phyloP scores from a whole-genome alignment of 2,113 vertebrate species.

The Heterotilapia buettikoferi region DNA sequence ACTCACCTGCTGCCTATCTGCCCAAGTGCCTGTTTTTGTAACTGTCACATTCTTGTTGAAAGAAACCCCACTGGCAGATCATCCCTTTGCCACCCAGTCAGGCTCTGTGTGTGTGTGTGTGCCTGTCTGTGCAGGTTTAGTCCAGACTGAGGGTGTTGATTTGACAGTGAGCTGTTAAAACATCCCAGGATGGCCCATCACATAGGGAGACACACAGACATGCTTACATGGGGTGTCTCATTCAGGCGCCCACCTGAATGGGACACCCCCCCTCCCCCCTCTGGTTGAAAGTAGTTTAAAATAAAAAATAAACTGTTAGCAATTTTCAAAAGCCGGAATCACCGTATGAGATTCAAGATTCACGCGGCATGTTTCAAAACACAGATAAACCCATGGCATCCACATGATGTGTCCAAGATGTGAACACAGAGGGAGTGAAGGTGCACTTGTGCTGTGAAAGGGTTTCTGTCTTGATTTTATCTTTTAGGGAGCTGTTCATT shows the following conservation, averaged over 20 bases:
- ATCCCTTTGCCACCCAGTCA: neutral
- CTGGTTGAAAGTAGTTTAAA: neutral
- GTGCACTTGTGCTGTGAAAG: neutral
- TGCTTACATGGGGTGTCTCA: neutral
- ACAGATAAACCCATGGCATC: neutral
- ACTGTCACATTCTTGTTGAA: conserved; percentile 38
- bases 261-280: neutral
- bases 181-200: conserved; percentile 29
- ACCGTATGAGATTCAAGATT: neutral
- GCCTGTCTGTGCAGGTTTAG: neutral
- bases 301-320: neutral
- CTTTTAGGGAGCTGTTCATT: neutral
- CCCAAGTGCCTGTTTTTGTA: conserved; percentile 33
- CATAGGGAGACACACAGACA: neutral
- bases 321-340: neutral
- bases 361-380: neutral
- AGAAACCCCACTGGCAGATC: conserved; percentile 5
- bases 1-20: neutral
- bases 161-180: conserved; percentile 45
- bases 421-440: neutral
- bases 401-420: neutral
- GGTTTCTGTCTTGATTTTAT: neutral
- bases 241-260: neutral
- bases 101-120: neutral
- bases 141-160: neutral